These are phyloP conservation scores for Pipistrellus pygmaeus DNA, from an alignment of 2,797 vertebrate species.

Conservation along the genomic window DNA sequence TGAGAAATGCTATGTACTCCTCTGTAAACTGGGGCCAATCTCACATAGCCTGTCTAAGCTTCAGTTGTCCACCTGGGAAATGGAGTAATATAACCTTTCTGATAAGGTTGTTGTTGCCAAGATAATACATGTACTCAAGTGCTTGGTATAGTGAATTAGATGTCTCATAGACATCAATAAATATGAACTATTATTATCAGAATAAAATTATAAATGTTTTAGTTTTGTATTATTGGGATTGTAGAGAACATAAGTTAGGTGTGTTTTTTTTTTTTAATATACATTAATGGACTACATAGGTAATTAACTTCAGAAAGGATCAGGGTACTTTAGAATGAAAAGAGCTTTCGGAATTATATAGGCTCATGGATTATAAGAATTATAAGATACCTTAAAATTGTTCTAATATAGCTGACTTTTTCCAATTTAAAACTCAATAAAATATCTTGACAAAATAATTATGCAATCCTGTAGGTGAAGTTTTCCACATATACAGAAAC, in stretches of 20 bases:
- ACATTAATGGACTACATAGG: not conserved
- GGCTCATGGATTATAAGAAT: not conserved
- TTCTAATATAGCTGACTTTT: not conserved
- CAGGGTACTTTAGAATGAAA: not conserved
- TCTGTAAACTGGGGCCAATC: not conserved
- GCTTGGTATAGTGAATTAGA: not conserved
- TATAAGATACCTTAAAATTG: not conserved
- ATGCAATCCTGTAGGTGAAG: not conserved
- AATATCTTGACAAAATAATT: not conserved
- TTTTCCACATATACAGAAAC: not conserved
- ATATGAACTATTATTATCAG: not conserved
- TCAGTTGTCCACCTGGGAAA: not conserved
- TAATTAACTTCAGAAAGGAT: not conserved
- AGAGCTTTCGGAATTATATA: not conserved
- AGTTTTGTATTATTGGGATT: not conserved
- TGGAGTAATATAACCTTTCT: not conserved
- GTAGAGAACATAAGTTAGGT: not conserved
- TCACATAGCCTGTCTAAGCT: not conserved
- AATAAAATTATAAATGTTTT: not conserved
- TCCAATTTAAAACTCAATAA: not conserved
- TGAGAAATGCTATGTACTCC: not conserved
- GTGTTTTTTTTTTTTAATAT: not conserved
- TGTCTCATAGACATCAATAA: not conserved
- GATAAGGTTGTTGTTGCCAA: not conserved
- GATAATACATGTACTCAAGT: not conserved